phyloP scores from a whole-genome alignment of 2,797 vertebrate genomes.

The Cercopithecus diana region DNA sequence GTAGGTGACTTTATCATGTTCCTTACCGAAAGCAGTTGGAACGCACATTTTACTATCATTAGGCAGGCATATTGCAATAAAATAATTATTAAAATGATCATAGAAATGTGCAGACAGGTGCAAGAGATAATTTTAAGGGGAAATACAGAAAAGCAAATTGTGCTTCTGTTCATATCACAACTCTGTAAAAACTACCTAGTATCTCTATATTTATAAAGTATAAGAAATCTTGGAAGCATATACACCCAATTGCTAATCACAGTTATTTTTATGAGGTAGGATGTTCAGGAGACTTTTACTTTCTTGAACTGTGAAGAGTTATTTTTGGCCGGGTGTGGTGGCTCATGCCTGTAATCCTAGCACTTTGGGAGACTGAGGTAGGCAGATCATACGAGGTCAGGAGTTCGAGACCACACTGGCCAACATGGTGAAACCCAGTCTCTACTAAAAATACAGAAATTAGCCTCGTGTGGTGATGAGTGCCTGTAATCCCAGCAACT shows the following conservation, averaged over 20 bases:
- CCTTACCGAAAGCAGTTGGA: not conserved
- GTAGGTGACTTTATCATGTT: not conserved
- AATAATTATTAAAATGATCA: not conserved
- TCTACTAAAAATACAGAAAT: not conserved
- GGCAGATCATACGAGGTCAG: not conserved
- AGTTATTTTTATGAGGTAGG: not conserved
- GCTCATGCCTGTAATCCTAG: not conserved
- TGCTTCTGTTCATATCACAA: not conserved
- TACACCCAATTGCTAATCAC: not conserved
- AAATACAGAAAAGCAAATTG: not conserved
- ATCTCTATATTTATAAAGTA: not conserved
- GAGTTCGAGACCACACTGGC: not conserved
- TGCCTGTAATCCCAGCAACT: not conserved
- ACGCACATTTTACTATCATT: not conserved
- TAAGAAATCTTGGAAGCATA: not conserved
- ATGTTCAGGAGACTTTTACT: slow-evolving; percentile 33
- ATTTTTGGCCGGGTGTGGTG: not conserved
- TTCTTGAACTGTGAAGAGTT: slow-evolving; percentile 5
- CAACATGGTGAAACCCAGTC: not conserved
- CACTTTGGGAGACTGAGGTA: not conserved
- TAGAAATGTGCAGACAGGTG: not conserved
- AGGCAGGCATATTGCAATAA: not conserved
- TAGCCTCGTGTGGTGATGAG: not conserved
- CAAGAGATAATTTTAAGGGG: not conserved
- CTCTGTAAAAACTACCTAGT: not conserved